These are phyloP conservation scores for Shargacucullia verbasci DNA, from an alignment of 2,888 invertebrate genomes.

Conservation along the genomic window DNA sequence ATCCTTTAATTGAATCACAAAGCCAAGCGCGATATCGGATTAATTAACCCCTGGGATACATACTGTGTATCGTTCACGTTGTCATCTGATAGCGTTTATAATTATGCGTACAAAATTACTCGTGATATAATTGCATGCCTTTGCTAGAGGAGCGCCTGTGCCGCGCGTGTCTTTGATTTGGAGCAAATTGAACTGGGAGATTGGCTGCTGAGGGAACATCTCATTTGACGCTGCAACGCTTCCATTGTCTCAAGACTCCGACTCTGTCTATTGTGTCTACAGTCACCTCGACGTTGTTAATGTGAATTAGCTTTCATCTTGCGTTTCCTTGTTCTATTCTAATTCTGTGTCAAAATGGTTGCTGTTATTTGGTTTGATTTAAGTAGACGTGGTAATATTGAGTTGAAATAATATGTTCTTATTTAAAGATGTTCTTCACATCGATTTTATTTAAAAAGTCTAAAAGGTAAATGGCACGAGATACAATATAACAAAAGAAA, in stretches of 20 bases:
- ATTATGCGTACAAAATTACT: conserved; percentile 68
- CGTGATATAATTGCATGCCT: conserved; percentile 66
- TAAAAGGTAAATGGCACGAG: too few relatives aligned
- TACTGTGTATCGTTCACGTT: conserved; percentile 60
- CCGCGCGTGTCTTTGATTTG: conserved; percentile 77
- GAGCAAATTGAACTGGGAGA: conserved; percentile 85
- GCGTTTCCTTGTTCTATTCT: conserved; percentile 57
- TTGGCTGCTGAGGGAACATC: conserved; percentile 82
- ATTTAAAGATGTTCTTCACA: too few relatives aligned
- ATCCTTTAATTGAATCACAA: conserved; percentile 64
- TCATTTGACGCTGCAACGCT: conserved; percentile 85
- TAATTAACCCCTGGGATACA: conserved; percentile 63
- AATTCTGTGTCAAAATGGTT: conserved; percentile 51
- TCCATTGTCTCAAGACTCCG: conserved; percentile 79
- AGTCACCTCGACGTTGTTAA: conserved; percentile 68
- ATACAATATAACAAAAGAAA: too few relatives aligned
- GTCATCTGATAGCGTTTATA: conserved; percentile 69
- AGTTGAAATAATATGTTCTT: too few relatives aligned
- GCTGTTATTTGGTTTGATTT: conserved; percentile 27
- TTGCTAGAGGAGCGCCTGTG: conserved; percentile 56
- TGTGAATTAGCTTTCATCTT: conserved; percentile 55
- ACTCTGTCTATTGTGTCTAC: conserved; percentile 71
- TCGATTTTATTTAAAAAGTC: too few relatives aligned
- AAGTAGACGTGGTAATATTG: neutral
- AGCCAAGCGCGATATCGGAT: conserved; percentile 54